phyloP scores from a whole-genome alignment of 2,113 vertebrate genomes.

The Hippocampus abdominalis region DNA sequence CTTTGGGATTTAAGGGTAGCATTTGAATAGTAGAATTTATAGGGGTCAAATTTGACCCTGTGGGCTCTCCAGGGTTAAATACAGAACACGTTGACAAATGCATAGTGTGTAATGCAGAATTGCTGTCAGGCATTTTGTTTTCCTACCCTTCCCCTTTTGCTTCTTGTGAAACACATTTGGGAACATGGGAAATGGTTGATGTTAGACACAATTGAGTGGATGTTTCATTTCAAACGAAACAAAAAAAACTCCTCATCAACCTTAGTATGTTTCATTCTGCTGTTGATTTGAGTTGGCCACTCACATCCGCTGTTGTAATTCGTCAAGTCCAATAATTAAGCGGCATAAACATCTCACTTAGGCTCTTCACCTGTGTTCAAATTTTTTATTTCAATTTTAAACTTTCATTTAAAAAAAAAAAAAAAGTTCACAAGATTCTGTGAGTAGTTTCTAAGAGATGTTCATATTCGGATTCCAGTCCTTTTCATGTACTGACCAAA shows the following conservation, averaged over 20 bases:
- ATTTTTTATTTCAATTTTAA: conserved; percentile 81
- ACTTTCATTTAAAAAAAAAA: conserved; percentile 81
- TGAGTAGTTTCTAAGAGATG: conserved; percentile 92
- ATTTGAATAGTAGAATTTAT: too few species aligned
- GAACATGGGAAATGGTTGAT: conserved; percentile 74
- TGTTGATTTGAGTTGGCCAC: conserved; percentile 80
- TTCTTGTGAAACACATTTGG: conserved; percentile 83
- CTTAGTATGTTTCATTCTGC: conserved; percentile 74
- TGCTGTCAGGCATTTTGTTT: conserved; percentile 61
- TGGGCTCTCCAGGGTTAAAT: too few species aligned
- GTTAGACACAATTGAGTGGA: conserved; percentile 85
- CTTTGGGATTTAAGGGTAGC: too few species aligned
- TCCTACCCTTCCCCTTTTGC: conserved; percentile 62
- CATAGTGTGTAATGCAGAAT: conserved; percentile 60
- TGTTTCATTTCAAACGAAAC: conserved; percentile 81
- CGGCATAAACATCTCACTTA: conserved; percentile 66
- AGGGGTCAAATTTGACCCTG: too few species aligned
- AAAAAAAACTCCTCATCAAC: background rate
- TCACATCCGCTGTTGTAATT: conserved; percentile 83
- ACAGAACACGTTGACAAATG: conserved; percentile 60
- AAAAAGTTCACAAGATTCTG: conserved; percentile 73
- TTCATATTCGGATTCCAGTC: conserved; percentile 97
- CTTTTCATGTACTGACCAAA: conserved; percentile 99
- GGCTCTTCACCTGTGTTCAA: conserved; percentile 76
- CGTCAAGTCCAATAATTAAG: conserved; percentile 75